phyloP scores from a whole-genome alignment of 2,113 vertebrate genomes.

The Pitta sordida region DNA sequence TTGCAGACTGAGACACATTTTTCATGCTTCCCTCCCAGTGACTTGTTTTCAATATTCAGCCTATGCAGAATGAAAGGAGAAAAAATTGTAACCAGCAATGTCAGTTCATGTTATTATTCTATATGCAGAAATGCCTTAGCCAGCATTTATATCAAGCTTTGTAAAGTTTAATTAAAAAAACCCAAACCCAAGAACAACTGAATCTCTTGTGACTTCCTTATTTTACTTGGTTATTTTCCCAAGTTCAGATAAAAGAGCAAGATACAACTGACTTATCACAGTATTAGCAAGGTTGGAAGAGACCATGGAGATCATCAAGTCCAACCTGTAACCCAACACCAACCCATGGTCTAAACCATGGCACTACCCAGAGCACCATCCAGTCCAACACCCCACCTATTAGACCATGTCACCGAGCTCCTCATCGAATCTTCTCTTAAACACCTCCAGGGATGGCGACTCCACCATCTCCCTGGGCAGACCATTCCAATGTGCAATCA shows the following conservation, averaged over 20 bases:
- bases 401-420: too few species aligned
- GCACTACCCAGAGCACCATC: too few species aligned
- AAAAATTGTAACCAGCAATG: not conserved
- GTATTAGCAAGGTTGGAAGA: too few species aligned
- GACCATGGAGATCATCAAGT: too few species aligned
- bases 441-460: too few species aligned
- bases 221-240: slow-evolving; percentile 27
- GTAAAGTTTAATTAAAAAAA: not conserved
- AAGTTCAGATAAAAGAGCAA: not conserved
- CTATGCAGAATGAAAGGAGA: slow-evolving; percentile 13
- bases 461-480: too few species aligned
- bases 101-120: slow-evolving; percentile 30
- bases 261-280: not conserved
- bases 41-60: slow-evolving; percentile 16
- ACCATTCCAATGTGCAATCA: too few species aligned
- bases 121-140: slow-evolving; percentile 34
- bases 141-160: slow-evolving; percentile 21
- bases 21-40: not conserved
- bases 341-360: too few species aligned
- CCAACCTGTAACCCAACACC: too few species aligned
- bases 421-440: too few species aligned
- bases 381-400: too few species aligned
- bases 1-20: slow-evolving; percentile 44
- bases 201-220: slow-evolving; percentile 22
- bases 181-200: not conserved